A percentile compares a stretch with the other conserved stretches of the same genome.
Evolutionary conservation across 1,140 invertebrate genomes (phyloP).

Genomic region (Zaprionus ghesquierei): DNA sequence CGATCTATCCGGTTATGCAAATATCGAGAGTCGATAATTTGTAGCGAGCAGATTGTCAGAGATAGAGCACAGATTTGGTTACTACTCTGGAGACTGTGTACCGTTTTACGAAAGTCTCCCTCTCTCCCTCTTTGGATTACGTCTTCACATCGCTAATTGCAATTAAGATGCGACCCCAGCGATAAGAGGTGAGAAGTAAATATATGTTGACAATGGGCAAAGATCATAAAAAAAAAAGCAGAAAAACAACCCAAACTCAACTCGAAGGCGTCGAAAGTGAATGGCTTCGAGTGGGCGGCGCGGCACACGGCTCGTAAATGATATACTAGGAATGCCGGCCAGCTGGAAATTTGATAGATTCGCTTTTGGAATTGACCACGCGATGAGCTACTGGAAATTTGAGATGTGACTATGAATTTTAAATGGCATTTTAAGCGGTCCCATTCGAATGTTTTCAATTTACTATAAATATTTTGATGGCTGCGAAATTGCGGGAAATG

Average conservation of each 20-base stretch:
- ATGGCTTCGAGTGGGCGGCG: slow-evolving; percentile 37
- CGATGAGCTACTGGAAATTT: slow-evolving; percentile 11
- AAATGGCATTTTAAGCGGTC: not conserved
- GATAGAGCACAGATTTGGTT: slow-evolving; percentile 31
- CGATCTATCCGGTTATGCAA: slow-evolving; percentile 55
- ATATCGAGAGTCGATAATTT: slow-evolving; percentile 63
- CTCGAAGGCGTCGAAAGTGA: slow-evolving; percentile 41
- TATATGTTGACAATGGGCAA: slow-evolving; percentile 39
- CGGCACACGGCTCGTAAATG: slow-evolving; percentile 32
- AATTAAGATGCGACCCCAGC: slow-evolving; percentile 63
- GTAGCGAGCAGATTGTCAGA: slow-evolving; percentile 65
- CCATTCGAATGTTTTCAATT: not conserved
- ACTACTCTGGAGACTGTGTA: slow-evolving; percentile 4
- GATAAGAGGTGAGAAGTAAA: slow-evolving; percentile 73
- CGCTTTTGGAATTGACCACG: not conserved
- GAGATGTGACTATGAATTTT: not conserved
- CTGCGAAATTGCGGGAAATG: not conserved
- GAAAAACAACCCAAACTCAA: not conserved
- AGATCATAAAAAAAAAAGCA: slow-evolving; percentile 3
- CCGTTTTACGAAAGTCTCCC: slow-evolving; percentile 36
- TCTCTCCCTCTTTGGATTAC: slow-evolving; percentile 12
- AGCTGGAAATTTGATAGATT: slow-evolving; percentile 15
- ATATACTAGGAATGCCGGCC: slow-evolving; percentile 14
- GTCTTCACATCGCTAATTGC: slow-evolving; percentile 73
- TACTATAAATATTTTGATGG: not conserved